phyloP scores from a whole-genome alignment of 2,888 invertebrate species.

The Caradrina clavipalpis region DNA sequence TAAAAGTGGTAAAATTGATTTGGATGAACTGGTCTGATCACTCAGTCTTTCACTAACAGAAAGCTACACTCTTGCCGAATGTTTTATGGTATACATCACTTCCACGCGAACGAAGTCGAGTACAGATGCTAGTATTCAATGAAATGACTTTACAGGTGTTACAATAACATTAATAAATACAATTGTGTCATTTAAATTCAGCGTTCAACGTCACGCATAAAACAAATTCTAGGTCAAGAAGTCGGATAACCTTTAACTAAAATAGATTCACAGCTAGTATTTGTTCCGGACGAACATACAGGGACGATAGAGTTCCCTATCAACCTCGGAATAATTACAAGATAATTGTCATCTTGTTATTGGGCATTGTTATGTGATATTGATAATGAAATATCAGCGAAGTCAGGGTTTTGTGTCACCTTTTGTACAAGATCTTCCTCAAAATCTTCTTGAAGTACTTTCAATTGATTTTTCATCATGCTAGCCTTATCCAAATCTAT shows the following conservation, averaged over 20 bases:
- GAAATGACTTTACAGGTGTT: background rate
- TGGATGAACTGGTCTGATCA: too few relatives aligned
- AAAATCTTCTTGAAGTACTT: too few relatives aligned
- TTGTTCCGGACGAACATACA: conserved; percentile 43
- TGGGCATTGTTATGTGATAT: conserved; percentile 2
- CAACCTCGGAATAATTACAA: conserved; percentile 38
- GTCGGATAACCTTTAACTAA: conserved; percentile 59
- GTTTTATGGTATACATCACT: too few relatives aligned
- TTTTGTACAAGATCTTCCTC: conserved; percentile 6
- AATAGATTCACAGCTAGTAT: conserved; percentile 51
- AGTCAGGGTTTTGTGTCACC: background rate
- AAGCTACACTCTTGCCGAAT: too few relatives aligned
- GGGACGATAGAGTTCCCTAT: conserved; percentile 37
- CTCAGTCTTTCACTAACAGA: too few relatives aligned
- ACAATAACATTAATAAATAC: background rate
- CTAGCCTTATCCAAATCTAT: too few relatives aligned
- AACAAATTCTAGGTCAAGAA: conserved; percentile 61
- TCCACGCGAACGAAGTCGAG: too few relatives aligned
- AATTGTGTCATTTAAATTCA: conserved; percentile 50
- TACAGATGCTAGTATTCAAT: too few relatives aligned
- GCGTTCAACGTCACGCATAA: conserved; percentile 38
- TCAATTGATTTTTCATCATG: too few relatives aligned
- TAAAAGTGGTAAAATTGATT: too few relatives aligned
- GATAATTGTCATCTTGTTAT: conserved; percentile 33
- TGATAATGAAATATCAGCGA: background rate